These are phyloP conservation scores for Paracentrotus lividus DNA, from an alignment of 53 echinoderm and acorn worm species.

Conservation along the genomic window DNA sequence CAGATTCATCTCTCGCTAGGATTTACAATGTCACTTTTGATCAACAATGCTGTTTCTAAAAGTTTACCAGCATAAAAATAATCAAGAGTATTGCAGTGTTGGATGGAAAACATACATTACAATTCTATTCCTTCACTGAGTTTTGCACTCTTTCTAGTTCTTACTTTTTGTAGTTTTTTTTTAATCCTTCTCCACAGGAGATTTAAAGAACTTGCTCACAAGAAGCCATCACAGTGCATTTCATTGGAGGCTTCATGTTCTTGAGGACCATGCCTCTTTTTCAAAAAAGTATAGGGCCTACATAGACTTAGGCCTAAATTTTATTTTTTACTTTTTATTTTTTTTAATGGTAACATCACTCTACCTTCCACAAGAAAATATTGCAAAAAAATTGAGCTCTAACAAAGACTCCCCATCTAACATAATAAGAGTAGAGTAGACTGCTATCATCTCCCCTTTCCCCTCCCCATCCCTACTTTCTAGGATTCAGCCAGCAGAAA, in stretches of 20 bases:
- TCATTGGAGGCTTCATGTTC: not conserved
- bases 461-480: not conserved
- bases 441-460: not conserved
- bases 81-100: not conserved
- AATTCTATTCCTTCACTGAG: not conserved
- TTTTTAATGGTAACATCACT: no score
- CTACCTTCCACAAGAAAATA: no score
- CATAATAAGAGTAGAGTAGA: no score
- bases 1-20: not conserved
- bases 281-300: not conserved
- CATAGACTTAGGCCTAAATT: no score
- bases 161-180: not conserved
- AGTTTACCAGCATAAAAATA: conserved; percentile 2
- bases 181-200: no score
- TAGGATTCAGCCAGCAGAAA: not conserved
- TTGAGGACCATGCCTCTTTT: not conserved
- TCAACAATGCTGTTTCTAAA: not conserved
- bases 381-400: no score
- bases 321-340: no score
- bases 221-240: not conserved
- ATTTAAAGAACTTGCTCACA: not conserved
- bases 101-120: not conserved
- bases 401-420: no score
- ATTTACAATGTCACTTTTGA: conserved; percentile 9
- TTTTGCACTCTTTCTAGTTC: not conserved